Conservation (phyloP, 2,888 invertebrate species). For the Trachelus tabidus region DNA sequence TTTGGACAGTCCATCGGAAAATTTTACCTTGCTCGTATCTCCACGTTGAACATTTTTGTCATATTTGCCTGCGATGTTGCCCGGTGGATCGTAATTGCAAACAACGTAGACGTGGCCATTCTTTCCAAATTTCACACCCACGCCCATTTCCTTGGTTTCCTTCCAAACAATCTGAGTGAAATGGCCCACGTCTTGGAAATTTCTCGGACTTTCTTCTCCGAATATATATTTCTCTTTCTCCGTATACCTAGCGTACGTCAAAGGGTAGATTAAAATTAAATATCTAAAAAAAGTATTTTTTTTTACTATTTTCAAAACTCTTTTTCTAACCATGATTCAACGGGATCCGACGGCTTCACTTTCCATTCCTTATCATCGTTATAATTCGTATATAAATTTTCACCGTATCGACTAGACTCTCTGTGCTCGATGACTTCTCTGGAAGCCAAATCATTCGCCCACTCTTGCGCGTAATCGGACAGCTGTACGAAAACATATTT, state of each 20-base stretch:
- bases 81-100: slow-evolving; percentile 69
- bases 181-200: slow-evolving; percentile 61
- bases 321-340: slow-evolving; percentile 45
- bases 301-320: slow-evolving; percentile 24
- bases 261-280: neutral
- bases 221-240: slow-evolving; percentile 50
- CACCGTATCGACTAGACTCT: slow-evolving; percentile 43
- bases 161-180: slow-evolving; percentile 73
- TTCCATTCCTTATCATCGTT: slow-evolving; percentile 31
- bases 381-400: slow-evolving; percentile 47
- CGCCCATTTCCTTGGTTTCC: slow-evolving; percentile 67
- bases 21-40: neutral
- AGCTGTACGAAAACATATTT: neutral
- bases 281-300: slow-evolving; percentile 3
- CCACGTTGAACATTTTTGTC: slow-evolving; percentile 33
- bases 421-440: slow-evolving; percentile 40
- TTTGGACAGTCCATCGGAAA: neutral
- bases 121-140: slow-evolving; percentile 66
- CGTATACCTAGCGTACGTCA: slow-evolving; percentile 39
- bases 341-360: slow-evolving; percentile 32
- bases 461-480: slow-evolving; percentile 46
- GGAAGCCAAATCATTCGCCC: slow-evolving; percentile 46
- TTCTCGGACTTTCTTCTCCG: slow-evolving; percentile 32
- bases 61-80: slow-evolving; percentile 64
- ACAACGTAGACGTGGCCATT: slow-evolving; percentile 67